Conservation (phyloP, 1,140 invertebrate species). For the Drosophila mojavensis region DNA sequence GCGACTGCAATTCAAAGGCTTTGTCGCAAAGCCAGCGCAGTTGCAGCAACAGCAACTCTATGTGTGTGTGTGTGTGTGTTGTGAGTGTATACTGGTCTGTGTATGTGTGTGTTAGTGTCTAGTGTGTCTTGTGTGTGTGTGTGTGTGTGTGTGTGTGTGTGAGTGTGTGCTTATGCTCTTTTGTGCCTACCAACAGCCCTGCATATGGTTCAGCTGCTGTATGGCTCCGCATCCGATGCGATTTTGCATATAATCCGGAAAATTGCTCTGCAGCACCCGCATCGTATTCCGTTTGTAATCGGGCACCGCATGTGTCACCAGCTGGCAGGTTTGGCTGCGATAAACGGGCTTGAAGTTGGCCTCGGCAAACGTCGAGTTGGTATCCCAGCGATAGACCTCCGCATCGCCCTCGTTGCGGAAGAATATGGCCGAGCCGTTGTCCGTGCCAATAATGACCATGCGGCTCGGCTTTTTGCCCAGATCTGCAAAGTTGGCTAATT, state of each 20-base stretch:
- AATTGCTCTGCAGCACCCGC: constrained; percentile 87
- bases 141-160: constrained; percentile 7
- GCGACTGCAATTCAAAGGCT: constrained; percentile 51
- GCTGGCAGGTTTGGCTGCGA: constrained; percentile 84
- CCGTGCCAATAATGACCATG: constrained; percentile 87
- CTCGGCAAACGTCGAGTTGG: constrained; percentile 85
- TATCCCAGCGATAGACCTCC: constrained; percentile 87
- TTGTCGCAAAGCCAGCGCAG: constrained; percentile 42
- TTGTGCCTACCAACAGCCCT: constrained; percentile 77
- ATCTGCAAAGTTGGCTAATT: constrained; percentile 63
- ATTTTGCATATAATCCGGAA: constrained; percentile 87
- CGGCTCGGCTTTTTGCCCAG: constrained; percentile 85
- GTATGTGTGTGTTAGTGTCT: constrained; percentile 6
- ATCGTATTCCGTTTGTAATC: constrained; percentile 86
- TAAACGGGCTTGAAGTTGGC: constrained; percentile 85
- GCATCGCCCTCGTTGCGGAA: constrained; percentile 86
- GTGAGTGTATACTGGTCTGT: constrained; percentile 3
- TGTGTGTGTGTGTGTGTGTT: constrained; percentile 6
- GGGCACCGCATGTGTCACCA: constrained; percentile 86
- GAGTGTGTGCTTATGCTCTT: neutral
- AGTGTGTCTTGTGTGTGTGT: constrained; percentile 3
- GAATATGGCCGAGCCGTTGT: constrained; percentile 86
- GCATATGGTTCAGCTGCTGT: constrained; percentile 85
- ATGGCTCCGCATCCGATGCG: constrained; percentile 86
- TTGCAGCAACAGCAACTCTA: constrained; percentile 21